phyloP scores from a whole-genome alignment of 1,140 invertebrate genomes.

The Dolichoris vasculosae region DNA sequence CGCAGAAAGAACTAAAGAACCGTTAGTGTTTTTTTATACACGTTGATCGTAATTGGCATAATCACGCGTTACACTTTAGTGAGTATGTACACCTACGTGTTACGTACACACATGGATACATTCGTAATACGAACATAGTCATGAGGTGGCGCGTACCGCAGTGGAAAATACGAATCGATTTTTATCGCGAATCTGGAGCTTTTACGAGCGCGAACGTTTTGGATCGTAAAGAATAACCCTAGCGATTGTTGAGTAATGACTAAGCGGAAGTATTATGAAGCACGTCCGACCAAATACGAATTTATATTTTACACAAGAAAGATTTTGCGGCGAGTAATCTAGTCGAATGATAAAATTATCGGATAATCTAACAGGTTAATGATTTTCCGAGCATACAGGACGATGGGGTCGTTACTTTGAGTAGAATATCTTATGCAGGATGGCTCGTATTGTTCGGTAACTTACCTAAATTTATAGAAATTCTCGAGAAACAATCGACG shows the following conservation, averaged over 20 bases:
- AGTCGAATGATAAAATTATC: not conserved
- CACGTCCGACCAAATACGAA: not conserved
- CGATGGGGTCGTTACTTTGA: too few species aligned
- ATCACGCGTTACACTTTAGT: conserved; percentile 35
- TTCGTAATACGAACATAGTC: not conserved
- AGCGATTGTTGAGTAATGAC: conserved; percentile 34
- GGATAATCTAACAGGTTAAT: not conserved
- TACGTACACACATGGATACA: too few species aligned
- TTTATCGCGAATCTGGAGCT: conserved; percentile 41
- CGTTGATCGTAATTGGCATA: conserved; percentile 4
- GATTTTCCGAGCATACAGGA: not conserved
- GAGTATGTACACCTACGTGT: not conserved
- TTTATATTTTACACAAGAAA: not conserved
- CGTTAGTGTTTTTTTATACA: not conserved
- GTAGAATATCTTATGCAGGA: too few species aligned
- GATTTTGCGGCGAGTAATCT: not conserved
- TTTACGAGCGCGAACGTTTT: conserved; percentile 36
- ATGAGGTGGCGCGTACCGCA: not conserved
- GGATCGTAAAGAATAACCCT: conserved; percentile 40
- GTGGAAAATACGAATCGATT: conserved; percentile 39
- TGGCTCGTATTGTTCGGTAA: too few species aligned
- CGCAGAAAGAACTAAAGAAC: not conserved
- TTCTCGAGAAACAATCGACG: too few species aligned
- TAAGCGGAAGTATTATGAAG: not conserved
- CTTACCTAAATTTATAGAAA: too few species aligned